Evolutionary conservation across 2,888 invertebrate species (phyloP), one percentile per base, ranked within the genome.

Genomic region (Nineta flava): DNA sequence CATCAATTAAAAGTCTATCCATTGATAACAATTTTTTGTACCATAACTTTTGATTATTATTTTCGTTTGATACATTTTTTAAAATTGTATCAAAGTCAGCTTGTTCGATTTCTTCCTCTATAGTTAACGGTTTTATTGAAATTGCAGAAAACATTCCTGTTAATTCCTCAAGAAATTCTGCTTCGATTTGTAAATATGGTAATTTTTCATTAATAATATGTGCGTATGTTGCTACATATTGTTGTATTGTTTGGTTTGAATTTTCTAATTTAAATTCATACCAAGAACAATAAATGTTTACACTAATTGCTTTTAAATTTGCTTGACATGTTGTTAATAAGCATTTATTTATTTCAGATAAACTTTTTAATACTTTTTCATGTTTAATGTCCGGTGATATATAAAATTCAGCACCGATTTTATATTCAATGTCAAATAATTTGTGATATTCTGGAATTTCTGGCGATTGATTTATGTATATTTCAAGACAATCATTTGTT

Each of bases 251-350:
- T 48, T 48, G 21, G 9, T 19, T 13, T 3, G 40, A 17, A n/a
- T 48, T 31, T 13, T 48, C 26, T 2, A 42, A 41, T 26, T 48
- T 26, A 21, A 17, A 41, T 15, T 43, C 42, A 13, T 12, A 15
- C 48, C 48, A 48, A 21, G 31, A 48, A 16, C 48, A 48, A 41
- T 17, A 48, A 19, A 48, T 48, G 9, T 41, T 32, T 9, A 48
- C 48, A 26, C 19, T 43, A 9, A 48, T 31, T 3, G 48, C 48
- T 16, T 16, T 41, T 15, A 48, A 31, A 31, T 48, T 48, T n/a
- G 42, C 48, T 31, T 26, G 12, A 42, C 26, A 42, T 15, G 32
- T n/a, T 26, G 15, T 1, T 12, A 48, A 26, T 9, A 48, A 16
- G 2, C 16, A 41, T 9, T 12, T 15, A 31, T 48, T 48, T 12